Conservation (phyloP, 2,888 invertebrate species). For the Labia minor region DNA sequence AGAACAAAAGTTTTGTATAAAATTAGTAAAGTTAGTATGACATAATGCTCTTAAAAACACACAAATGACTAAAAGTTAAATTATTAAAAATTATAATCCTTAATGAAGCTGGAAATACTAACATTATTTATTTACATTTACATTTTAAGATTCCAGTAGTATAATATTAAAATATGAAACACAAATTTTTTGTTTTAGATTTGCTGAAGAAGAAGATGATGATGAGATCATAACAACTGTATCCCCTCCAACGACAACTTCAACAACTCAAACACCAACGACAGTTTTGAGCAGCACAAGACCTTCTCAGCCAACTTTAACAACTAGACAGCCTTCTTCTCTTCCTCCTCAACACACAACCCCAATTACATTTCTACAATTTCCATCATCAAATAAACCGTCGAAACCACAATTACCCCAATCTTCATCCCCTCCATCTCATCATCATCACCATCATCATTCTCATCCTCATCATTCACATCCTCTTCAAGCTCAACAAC, state of each 20-base stretch:
- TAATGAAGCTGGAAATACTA: too few relatives aligned
- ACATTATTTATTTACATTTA: too few relatives aligned
- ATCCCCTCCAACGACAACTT: conserved; percentile 9
- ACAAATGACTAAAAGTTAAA: too few relatives aligned
- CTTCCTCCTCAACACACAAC: conserved; percentile 16
- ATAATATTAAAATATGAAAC: too few relatives aligned
- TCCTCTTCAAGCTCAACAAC: conserved; percentile 16
- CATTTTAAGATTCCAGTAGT: too few relatives aligned
- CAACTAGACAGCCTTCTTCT: conserved; percentile 2
- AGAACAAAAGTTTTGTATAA: too few relatives aligned
- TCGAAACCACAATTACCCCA: conserved; percentile 13
- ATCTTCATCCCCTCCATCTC: background rate
- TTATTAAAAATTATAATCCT: too few relatives aligned
- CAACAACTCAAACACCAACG: conserved; percentile 22
- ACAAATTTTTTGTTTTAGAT: background rate
- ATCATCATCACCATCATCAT: conserved; percentile 17
- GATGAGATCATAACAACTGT: conserved; percentile 16
- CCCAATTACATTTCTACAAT: background rate
- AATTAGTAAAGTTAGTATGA: too few relatives aligned
- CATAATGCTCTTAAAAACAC: too few relatives aligned
- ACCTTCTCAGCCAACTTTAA: conserved; percentile 15
- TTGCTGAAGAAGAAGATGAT: conserved; percentile 21
- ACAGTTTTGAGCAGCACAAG: conserved; percentile 20
- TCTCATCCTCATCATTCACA: conserved; percentile 14
- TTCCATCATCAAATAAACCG: conserved; percentile 14